phyloP scores from a whole-genome alignment of 1,140 invertebrate genomes.

The Teleogryllus occipitalis region DNA sequence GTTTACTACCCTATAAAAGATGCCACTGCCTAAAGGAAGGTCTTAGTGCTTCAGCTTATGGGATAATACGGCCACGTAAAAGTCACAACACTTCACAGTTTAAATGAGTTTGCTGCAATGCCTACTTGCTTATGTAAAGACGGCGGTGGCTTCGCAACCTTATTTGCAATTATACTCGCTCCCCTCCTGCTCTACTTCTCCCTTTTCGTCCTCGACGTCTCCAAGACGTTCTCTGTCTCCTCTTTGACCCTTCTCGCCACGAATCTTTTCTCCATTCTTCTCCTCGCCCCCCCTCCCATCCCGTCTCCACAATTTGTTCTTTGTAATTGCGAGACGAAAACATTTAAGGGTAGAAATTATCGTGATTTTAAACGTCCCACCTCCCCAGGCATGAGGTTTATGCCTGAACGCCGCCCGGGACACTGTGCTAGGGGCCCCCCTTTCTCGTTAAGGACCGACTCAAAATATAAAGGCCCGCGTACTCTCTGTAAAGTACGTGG shows the following conservation, averaged over 20 bases:
- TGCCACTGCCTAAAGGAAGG: constrained; percentile 3
- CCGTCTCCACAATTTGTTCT: background rate
- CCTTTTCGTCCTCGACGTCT: too few species aligned
- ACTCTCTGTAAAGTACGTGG: background rate
- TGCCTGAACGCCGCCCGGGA: background rate
- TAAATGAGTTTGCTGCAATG: background rate
- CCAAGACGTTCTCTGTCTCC: background rate
- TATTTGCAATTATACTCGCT: background rate
- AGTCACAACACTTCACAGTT: constrained; percentile 4
- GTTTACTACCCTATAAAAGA: background rate
- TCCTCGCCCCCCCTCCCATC: background rate
- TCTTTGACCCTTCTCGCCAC: background rate
- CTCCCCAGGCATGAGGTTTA: background rate
- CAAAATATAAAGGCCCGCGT: background rate
- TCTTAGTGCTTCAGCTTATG: constrained; percentile 1
- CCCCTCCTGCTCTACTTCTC: too few species aligned
- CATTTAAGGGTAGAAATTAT: background rate
- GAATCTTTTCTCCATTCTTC: background rate
- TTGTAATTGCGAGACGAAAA: background rate
- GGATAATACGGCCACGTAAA: background rate
- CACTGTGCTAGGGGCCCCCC: background rate
- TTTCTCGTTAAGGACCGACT: background rate
- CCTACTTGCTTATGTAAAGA: background rate
- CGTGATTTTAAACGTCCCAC: background rate
- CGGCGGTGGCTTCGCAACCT: background rate